Percentiles rank a stretch among this genome's conserved stretches.
These are phyloP conservation scores for Drosophila insularis DNA, from an alignment of 1,140 invertebrate species.

Conservation along the genomic window DNA sequence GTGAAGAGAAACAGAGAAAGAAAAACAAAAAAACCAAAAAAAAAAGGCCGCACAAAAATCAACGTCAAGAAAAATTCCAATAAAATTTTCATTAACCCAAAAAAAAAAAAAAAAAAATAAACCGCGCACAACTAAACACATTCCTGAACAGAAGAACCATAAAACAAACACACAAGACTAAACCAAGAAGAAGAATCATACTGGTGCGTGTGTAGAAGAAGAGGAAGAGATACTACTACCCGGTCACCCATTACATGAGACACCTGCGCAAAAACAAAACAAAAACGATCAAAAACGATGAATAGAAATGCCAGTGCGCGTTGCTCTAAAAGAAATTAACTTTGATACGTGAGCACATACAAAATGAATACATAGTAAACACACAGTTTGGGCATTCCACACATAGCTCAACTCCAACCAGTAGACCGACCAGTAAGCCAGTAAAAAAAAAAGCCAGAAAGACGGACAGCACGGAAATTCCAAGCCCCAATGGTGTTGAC, in stretches of 20 bases:
- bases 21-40: conserved; percentile 51
- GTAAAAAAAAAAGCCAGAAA: neutral
- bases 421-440: neutral
- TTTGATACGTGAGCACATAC: conserved; percentile 59
- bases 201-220: neutral
- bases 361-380: conserved; percentile 41
- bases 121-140: conserved; percentile 10
- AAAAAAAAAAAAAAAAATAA: conserved; percentile 36
- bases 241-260: conserved; percentile 58
- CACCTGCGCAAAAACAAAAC: conserved; percentile 50
- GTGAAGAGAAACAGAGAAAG: neutral
- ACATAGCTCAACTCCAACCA: conserved; percentile 22
- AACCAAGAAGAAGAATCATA: conserved; percentile 1
- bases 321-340: conserved; percentile 64
- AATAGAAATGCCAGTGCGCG: conserved; percentile 62
- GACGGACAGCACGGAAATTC: conserved; percentile 34
- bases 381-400: conserved; percentile 48
- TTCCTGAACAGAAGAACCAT: conserved; percentile 25
- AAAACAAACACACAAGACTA: conserved; percentile 17
- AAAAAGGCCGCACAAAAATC: conserved; percentile 25
- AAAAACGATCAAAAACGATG: conserved; percentile 40
- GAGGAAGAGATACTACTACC: conserved; percentile 1
- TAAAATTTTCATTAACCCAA: conserved; percentile 67
- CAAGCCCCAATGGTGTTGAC: neutral
- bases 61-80: conserved; percentile 47